Base-by-base conservation (phyloP, 2,888 invertebrate species). In the Penaeus monodon region DNA sequence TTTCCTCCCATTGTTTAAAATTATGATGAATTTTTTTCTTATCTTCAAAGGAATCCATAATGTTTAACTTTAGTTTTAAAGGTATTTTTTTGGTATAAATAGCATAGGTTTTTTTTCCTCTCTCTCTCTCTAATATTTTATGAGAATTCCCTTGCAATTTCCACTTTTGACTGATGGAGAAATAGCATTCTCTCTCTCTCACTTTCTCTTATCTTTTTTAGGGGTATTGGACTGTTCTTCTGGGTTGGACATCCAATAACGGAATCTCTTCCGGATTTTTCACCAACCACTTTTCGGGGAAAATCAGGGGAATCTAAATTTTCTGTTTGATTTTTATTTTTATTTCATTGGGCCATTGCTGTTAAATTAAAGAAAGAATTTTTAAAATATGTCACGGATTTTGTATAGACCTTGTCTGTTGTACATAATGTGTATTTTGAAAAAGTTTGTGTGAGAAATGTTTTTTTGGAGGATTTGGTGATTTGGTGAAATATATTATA, bases 181-280 rank as follows among this genome's bases (percentile, higher is more conserved):
- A 57, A 14, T 57, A 3, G 1, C 17, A 14, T 57, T 49, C 49
- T 38, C 33, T 38, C 20, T 24, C 24, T n/a, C 24, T 82, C 63
- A 20, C 33, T 29, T 38, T 57, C 68, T 64, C 82, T 83, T 70
- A 66, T 66, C 84, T 84, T 86, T 84, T 76, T 44, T 84, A 29
- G 65, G 77, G 24, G n/a, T 83, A 86, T 92, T 92, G 73, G 91
- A 97, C 97, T 97, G 97, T 98, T 98, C 93, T 95, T 97, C 88
- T 96, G 96, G 88, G 95, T 98, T 64, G 94, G 93, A 93, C 85
- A 93, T 93, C 89, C 95, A 96, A 91, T 95, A 98, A 91, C 98
- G 96, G 92, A 99, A 99, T 94, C 99, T 99, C 88, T 78, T 27
- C 22, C 29, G 99, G 99, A n/a, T n/a, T 0, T 99, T 99, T 65